phyloP scores from a whole-genome alignment of 2,113 vertebrate species.

The Serilophus lunatus region DNA sequence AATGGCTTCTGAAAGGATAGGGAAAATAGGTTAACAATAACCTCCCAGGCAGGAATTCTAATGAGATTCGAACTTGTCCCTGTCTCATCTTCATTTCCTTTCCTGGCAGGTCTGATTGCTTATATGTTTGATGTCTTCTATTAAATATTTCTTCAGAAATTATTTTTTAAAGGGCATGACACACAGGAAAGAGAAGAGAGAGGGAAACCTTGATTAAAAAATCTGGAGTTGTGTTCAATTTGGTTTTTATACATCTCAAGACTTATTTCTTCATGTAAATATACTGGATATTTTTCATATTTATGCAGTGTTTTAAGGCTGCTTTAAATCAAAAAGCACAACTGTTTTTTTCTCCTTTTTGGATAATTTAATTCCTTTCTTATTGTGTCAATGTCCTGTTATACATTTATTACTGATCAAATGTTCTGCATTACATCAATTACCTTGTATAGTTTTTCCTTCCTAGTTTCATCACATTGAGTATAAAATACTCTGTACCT shows the following conservation, averaged over 20 bases:
- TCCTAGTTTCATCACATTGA: background rate
- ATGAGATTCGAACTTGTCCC: slow-evolving; percentile 28
- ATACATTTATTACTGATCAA: background rate
- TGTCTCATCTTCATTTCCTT: slow-evolving; percentile 25
- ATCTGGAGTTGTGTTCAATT: background rate
- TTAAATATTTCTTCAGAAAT: slow-evolving; percentile 22
- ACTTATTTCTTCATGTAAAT: background rate
- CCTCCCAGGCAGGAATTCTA: slow-evolving; percentile 45
- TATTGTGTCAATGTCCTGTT: background rate
- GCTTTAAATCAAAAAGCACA: background rate
- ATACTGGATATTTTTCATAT: background rate
- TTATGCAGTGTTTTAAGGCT: background rate
- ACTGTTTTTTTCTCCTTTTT: background rate
- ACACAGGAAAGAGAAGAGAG: background rate
- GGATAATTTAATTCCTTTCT: background rate
- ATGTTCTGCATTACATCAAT: background rate
- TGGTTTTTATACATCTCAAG: background rate
- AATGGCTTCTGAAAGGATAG: slow-evolving; percentile 16
- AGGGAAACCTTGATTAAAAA: background rate
- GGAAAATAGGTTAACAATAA: slow-evolving; percentile 48
- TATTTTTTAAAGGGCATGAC: background rate
- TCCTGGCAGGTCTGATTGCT: slow-evolving; percentile 32
- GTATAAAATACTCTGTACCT: background rate
- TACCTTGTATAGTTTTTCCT: background rate
- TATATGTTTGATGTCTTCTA: slow-evolving; percentile 29